Evolutionary conservation across 2,888 invertebrate species (phyloP), one percentile per base, ranked within the genome.

Genomic region (Tuta absoluta): DNA sequence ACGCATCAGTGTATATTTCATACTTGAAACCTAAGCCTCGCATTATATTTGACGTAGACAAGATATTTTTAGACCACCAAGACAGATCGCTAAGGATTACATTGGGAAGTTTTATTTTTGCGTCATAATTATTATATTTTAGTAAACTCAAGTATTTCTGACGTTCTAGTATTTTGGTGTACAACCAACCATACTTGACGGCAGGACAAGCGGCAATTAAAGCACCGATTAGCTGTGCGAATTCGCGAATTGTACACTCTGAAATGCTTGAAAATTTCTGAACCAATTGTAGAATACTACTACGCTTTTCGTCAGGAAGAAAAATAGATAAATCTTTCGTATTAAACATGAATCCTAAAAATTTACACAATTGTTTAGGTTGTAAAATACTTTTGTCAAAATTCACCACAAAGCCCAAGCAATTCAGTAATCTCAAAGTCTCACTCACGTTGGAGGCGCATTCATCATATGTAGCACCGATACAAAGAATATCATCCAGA

Each of bases 351-450:
- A 70, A 67, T 4, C 70, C 70, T 51, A 70, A 58, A 48, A 64
- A 68, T 56, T 64, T 63, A 24, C 66, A 68, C 12, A 57, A 11
- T 28, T 63, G 24, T 38, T 23, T n/a, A 1, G 62, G 62, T 45
- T 57, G 14, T 12, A 68, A 38, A 23, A 2, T 14, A 63, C 69
- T 68, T 61, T 72, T 70, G 5, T 70, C 53, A 10, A 56, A 62
- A 57, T 72, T 70, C 10, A 68, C 45, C 12, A 72, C 21, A 24
- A 69, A 72, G 1, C 69, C 72, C 38, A 72, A 51, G 37, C 65
- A 49, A 37, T 64, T 14, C 10, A 70, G 38, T 38, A 69, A n/a
- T 41, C 24, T 24, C 17, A 65, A 23, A 1, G 66, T 67, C 19
- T 64, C 56, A 24, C 62, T 48, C 11, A 69, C 60, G 21, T 69